Percentiles rank a stretch among this genome's conserved stretches.
Evolutionary conservation across 2,113 vertebrate genomes (phyloP).

Genomic region (Psilopogon haemacephalus): DNA sequence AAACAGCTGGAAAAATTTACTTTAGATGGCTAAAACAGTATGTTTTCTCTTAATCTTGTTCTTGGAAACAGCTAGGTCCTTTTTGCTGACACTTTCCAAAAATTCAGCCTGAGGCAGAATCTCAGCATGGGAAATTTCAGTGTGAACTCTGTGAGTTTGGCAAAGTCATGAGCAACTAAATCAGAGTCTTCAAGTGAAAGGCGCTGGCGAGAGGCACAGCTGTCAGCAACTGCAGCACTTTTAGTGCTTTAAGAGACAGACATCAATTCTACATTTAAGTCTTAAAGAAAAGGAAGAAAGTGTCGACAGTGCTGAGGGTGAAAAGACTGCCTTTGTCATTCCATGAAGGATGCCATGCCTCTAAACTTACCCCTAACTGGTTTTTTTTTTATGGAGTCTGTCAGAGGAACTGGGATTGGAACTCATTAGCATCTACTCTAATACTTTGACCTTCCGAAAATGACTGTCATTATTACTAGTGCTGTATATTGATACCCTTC

Average conservation of each 20-base stretch:
- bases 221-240: not conserved
- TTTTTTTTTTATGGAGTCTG: not conserved
- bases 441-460: constrained; percentile 10
- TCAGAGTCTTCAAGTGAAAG: constrained; percentile 13
- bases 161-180: constrained; percentile 33
- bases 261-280: not conserved
- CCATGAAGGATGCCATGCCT: not conserved
- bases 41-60: constrained; percentile 58
- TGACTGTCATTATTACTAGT: not conserved
- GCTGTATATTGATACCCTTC: not conserved
- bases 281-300: not conserved
- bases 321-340: not conserved
- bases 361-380: not conserved
- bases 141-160: constrained; percentile 35
- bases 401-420: not conserved
- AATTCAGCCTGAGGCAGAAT: constrained; percentile 2
- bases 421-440: not conserved
- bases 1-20: constrained; percentile 47
- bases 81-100: constrained; percentile 64
- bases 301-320: not conserved
- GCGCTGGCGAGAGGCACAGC: not conserved
- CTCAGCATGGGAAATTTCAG: constrained; percentile 65
- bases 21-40: constrained; percentile 44
- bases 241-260: not conserved
- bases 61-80: constrained; percentile 49